A percentile compares a stretch with the other conserved stretches of the same genome.
Evolutionary conservation across 2,888 invertebrate genomes (phyloP).

Genomic region (Aphidius colemani): DNA sequence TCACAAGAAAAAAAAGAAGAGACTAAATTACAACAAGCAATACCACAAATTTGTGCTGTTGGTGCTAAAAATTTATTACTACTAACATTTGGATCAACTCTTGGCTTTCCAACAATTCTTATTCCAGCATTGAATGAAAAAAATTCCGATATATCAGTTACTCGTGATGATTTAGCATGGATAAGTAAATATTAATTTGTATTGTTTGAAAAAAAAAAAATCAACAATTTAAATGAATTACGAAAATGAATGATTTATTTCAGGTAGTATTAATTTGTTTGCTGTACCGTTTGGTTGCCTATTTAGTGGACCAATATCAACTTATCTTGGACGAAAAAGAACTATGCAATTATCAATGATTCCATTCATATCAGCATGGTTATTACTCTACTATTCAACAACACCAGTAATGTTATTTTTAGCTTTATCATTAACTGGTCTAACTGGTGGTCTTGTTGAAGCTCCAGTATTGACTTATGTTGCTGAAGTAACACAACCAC

Average conservation of each 20-base stretch:
- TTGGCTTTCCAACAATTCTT: constrained; percentile 81
- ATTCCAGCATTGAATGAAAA: constrained; percentile 71
- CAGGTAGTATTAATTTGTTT: constrained; percentile 80
- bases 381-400: constrained; percentile 72
- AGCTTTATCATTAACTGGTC: constrained; percentile 73
- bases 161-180: constrained; percentile 53
- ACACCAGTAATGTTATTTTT: constrained; percentile 70
- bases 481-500: constrained; percentile 82
- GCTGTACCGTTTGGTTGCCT: constrained; percentile 81
- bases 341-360: constrained; percentile 66
- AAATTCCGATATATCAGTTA: constrained; percentile 50
- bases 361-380: constrained; percentile 77
- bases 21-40: constrained; percentile 59
- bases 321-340: constrained; percentile 72
- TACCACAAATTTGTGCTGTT: constrained; percentile 79
- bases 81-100: constrained; percentile 77
- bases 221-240: neutral
- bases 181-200: constrained; percentile 45
- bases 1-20: constrained; percentile 32
- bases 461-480: constrained; percentile 84
- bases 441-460: constrained; percentile 79
- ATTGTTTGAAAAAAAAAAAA: constrained; percentile 2
- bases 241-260: constrained; percentile 31
- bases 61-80: constrained; percentile 79
- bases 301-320: constrained; percentile 73